phyloP scores from a whole-genome alignment of 2,797 vertebrate genomes.

The Pampus argenteus region DNA sequence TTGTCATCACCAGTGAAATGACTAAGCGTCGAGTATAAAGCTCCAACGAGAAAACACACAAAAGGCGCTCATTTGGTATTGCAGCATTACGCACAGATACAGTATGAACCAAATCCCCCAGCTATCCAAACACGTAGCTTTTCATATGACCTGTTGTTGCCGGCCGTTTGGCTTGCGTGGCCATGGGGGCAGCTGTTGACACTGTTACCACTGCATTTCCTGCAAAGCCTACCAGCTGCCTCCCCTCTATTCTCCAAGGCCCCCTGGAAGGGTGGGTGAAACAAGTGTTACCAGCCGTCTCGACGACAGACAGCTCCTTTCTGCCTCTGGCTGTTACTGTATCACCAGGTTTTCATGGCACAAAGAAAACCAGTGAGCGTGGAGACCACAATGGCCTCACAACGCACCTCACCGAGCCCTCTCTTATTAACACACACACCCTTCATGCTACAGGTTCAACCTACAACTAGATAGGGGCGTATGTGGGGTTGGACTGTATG shows the following conservation, averaged over 20 bases:
- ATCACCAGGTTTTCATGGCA: constrained; percentile 78
- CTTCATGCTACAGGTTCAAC: constrained; percentile 75
- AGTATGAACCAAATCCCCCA: constrained; percentile 76
- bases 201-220: constrained; percentile 87
- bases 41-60: constrained; percentile 83
- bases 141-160: constrained; percentile 83
- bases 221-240: constrained; percentile 91
- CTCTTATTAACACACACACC: constrained; percentile 84
- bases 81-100: constrained; percentile 67
- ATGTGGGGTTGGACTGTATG: constrained; percentile 42
- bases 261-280: constrained; percentile 82
- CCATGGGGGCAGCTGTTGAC: constrained; percentile 89
- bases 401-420: constrained; percentile 71
- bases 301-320: constrained; percentile 92
- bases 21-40: constrained; percentile 80
- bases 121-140: constrained; percentile 86
- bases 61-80: constrained; percentile 68
- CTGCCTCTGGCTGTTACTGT: constrained; percentile 86
- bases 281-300: constrained; percentile 84
- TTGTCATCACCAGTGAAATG: constrained; percentile 90
- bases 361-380: constrained; percentile 84
- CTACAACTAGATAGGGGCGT: constrained; percentile 53
- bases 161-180: constrained; percentile 82
- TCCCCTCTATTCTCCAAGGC: constrained; percentile 81
- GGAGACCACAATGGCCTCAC: constrained; percentile 76